Evolutionary conservation across 1,140 invertebrate species (phyloP).

Genomic region (Drosophila auraria): DNA sequence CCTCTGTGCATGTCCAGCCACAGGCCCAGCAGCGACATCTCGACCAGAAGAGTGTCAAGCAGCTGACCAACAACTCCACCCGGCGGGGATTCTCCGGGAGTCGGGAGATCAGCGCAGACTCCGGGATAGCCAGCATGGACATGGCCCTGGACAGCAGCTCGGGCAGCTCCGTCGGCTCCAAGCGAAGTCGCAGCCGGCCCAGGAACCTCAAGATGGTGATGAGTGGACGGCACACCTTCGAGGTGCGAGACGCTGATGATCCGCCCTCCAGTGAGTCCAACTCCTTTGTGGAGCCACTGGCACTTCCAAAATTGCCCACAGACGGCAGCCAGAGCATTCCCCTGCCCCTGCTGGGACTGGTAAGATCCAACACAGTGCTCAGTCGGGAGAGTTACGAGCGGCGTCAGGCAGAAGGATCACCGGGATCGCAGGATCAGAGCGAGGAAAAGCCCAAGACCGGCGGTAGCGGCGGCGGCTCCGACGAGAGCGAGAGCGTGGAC

Average conservation of each 20-base stretch:
- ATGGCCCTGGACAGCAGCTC: constrained; percentile 84
- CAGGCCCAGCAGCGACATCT: constrained; percentile 72
- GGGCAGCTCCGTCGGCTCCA: constrained; percentile 75
- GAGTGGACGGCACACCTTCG: constrained; percentile 87
- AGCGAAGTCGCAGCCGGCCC: constrained; percentile 84
- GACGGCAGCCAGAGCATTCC: constrained; percentile 87
- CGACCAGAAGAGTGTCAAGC: constrained; percentile 90
- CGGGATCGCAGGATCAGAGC: constrained; percentile 18
- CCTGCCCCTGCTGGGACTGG: constrained; percentile 68
- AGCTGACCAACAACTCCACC: constrained; percentile 88
- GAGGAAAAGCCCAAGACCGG: constrained; percentile 22
- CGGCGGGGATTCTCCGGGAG: constrained; percentile 85
- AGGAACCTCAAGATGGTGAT: constrained; percentile 87
- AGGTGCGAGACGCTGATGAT: constrained; percentile 87
- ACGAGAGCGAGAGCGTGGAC: constrained; percentile 79
- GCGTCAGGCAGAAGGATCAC: constrained; percentile 34
- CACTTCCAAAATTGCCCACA: constrained; percentile 86
- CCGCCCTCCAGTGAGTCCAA: constrained; percentile 87
- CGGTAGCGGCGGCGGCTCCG: constrained; percentile 37
- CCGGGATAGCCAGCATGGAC: constrained; percentile 87
- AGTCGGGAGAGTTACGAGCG: constrained; percentile 76
- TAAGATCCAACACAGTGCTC: constrained; percentile 81
- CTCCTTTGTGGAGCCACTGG: constrained; percentile 87
- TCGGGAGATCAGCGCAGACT: constrained; percentile 87
- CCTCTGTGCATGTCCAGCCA: constrained; percentile 69